Percentiles rank a stretch among this genome's conserved stretches.
phyloP scores from a whole-genome alignment of 2,888 invertebrate species.

The Phyllotreta cruciferae region DNA sequence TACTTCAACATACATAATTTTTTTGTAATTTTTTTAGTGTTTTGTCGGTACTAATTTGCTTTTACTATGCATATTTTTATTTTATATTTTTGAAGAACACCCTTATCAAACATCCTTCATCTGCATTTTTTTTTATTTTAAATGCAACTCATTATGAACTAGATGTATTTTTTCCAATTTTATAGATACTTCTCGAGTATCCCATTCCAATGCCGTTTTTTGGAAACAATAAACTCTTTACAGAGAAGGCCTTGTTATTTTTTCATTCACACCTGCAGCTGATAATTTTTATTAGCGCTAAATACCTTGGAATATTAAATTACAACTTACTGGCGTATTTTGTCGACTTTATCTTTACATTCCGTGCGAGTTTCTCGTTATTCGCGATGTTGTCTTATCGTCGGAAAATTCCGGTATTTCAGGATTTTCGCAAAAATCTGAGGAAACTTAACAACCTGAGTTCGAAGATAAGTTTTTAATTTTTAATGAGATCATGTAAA shows the following conservation, averaged over 20 bases:
- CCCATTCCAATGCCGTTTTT: not conserved
- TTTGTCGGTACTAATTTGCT: no score
- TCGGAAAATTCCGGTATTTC: not conserved
- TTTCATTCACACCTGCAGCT: constrained; percentile 10
- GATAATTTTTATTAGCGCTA: constrained; percentile 18
- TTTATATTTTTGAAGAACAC: no score
- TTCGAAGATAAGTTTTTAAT: no score
- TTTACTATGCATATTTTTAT: no score
- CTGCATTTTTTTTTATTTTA: no score
- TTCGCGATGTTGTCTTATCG: constrained; percentile 15
- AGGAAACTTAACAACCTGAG: no score
- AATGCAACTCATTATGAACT: no score
- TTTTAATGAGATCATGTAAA: no score
- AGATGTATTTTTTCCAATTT: no score
- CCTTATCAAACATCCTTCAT: no score
- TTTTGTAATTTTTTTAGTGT: no score
- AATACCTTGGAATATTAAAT: constrained; percentile 30
- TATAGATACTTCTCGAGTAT: not conserved
- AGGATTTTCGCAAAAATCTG: not conserved
- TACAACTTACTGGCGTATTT: constrained; percentile 19
- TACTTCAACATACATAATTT: no score
- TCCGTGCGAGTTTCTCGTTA: constrained; percentile 7
- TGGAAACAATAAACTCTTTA: constrained; percentile 2
- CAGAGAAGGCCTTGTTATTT: constrained; percentile 11
- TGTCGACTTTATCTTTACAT: constrained; percentile 23